A percentile compares a stretch with the other conserved stretches of the same genome.
These are phyloP conservation scores for Ceyx melanurus DNA, from an alignment of 2,113 vertebrate genomes.

Conservation along the genomic window DNA sequence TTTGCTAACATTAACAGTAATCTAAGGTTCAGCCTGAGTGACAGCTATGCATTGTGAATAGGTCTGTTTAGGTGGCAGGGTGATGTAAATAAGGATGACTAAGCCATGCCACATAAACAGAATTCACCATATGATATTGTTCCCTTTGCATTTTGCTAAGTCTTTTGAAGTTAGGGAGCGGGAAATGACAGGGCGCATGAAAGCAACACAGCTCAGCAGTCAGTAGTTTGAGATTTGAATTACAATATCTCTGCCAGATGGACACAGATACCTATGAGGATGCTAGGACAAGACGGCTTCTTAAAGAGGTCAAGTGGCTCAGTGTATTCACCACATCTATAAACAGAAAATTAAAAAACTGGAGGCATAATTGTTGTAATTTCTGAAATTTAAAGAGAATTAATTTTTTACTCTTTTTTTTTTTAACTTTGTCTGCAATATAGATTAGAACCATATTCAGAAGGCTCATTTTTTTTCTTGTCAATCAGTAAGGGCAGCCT, in stretches of 20 bases:
- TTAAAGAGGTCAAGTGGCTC: constrained; percentile 39
- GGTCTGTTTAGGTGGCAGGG: constrained; percentile 36
- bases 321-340: constrained; percentile 32
- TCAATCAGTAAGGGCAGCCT: constrained; percentile 65
- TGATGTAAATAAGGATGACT: constrained; percentile 25
- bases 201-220: constrained; percentile 44
- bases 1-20: background rate
- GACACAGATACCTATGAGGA: constrained; percentile 51
- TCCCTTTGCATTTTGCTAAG: constrained; percentile 40
- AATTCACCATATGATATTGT: constrained; percentile 46
- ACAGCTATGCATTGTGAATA: background rate
- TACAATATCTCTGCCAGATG: constrained; percentile 58
- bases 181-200: constrained; percentile 11
- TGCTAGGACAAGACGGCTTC: constrained; percentile 22
- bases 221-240: constrained; percentile 58
- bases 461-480: constrained; percentile 65
- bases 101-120: constrained; percentile 27
- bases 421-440: constrained; percentile 23
- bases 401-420: background rate
- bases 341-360: constrained; percentile 57
- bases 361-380: background rate
- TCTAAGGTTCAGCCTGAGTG: constrained; percentile 16
- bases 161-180: constrained; percentile 42
- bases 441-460: constrained; percentile 41
- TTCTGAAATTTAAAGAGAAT: constrained; percentile 42